phyloP scores from a whole-genome alignment of 2,113 vertebrate species.

The Rhadina sibilatrix region DNA sequence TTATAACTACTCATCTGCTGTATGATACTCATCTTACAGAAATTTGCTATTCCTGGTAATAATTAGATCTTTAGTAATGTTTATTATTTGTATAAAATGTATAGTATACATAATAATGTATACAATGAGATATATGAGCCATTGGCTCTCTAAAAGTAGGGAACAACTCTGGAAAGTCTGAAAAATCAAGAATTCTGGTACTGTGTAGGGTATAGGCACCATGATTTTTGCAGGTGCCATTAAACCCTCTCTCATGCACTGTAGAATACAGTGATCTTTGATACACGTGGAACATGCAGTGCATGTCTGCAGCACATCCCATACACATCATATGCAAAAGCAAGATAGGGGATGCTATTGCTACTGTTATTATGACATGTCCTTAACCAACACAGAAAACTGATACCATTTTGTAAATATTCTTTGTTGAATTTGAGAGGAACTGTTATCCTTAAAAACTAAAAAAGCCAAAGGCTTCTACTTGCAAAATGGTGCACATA shows the following conservation, averaged over 20 bases:
- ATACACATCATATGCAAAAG: background rate
- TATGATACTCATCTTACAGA: background rate
- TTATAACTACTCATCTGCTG: background rate
- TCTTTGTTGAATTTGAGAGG: background rate
- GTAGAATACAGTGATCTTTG: background rate
- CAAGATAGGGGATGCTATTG: background rate
- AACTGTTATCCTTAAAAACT: background rate
- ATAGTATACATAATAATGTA: background rate
- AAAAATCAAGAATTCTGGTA: background rate
- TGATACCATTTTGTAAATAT: background rate
- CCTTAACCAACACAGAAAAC: background rate
- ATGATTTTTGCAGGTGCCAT: background rate
- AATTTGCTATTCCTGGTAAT: background rate
- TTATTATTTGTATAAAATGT: background rate
- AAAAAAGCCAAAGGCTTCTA: background rate
- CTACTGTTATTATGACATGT: background rate
- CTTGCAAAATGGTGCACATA: background rate
- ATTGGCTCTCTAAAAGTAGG: background rate
- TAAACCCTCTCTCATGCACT: background rate
- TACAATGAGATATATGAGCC: background rate
- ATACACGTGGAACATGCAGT: background rate
- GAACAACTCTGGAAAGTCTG: background rate
- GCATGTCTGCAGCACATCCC: background rate
- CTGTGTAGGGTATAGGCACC: background rate
- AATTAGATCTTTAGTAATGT: background rate